Evolutionary conservation across 30 jellyfish, hydroid and myxozoan genomes (phyloP), one percentile per base, ranked within the genome.

Genomic region (Aurelia coerulea): DNA sequence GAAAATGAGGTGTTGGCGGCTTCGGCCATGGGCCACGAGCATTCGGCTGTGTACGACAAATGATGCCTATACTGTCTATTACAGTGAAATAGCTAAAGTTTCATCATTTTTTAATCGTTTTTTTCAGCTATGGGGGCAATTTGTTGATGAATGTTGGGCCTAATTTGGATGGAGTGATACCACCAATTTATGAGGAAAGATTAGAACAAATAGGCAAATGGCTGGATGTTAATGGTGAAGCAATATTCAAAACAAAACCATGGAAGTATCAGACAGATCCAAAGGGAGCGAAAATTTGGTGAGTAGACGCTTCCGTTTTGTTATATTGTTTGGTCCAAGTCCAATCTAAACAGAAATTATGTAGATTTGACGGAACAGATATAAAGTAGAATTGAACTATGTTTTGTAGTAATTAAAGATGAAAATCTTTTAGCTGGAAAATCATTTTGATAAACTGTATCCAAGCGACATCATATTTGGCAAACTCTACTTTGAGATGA

Each of bases 121-220:
- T 56, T 49, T 56, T 64, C 35, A 87, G 98, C 75, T 93, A 88
- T 62, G 98, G 98, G 10, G 98, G 98, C 18, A 93, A 93, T 78
- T 50, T 93, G 74, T 74, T 88, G 62, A 88, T 93, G 95, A 93
- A 93, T 74, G 79, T 93, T 53, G 98, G 97, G 18, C 98, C 98
- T 13, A 93, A 94, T 2, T 78, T 84, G 65, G 98, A 93, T 59
- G 97, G 97, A 63, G 54, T 90, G 32, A 93, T 93, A 46, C 93
- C 88, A 12, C 98, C 98, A 46, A 88, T 93, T 17, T 93, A 89
- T 69, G 92, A 93, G 79, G 98, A 93, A 54, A 76, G 98, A 29
- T 78, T 93, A 62, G 79, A 89, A 10, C 96, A 83, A 71, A 65
- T 93, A 14, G 98, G 98, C 4, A 72, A 72, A 5, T 93, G 98